Evolutionary conservation across 2,113 vertebrate genomes (phyloP), one percentile per base, ranked within the genome.

Genomic region (Hyaena hyaena): DNA sequence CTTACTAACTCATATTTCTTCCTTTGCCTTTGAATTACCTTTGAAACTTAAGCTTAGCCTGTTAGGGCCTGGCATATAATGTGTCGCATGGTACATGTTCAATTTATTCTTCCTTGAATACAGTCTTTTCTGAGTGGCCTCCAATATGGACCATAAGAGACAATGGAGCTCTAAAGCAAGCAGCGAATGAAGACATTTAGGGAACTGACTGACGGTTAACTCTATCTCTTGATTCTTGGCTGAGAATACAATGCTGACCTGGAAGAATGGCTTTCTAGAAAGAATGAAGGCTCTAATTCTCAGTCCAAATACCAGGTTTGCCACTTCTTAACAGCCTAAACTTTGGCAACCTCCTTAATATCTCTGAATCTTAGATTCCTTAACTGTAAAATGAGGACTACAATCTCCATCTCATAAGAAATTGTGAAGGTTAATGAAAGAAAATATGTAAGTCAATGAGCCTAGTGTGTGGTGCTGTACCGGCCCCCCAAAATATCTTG

Each of bases 1-100:
- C 61, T 89, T 87, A 85, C 71, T 87, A 35, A 93, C 71, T 96
- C 26, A 35, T 55, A 58, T 31, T 31, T 82, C 39, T 85, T 48
- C 26, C 19, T 82, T 85, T 95, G n/a, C 43, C 35, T 96, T 87
- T 90, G 87, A 71, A 55, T 63, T 92, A 5, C 74, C 43, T 82
- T 39, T 69, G 58, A 83, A 81, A 80, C 31, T 85, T 84, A 81
- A 68, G 11, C 74, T 48, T 82, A 68, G 8, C 81, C 53, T 74
- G 19, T 15, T 88, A 68, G 50, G 50, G 5, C 5, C 4, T 79
- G 17, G 43, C 5, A 35, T 16, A 28, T 5, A 26, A 55, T 17
- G 15, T 53, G 11, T 68, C 83, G 58, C 23, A 14, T 48, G 45
- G 86, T 55, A 9, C 10, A 43, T 53, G 21, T 5, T 66, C 84